Evolutionary conservation across 2,888 invertebrate genomes (phyloP).

Genomic region (Lepidonotus clava): DNA sequence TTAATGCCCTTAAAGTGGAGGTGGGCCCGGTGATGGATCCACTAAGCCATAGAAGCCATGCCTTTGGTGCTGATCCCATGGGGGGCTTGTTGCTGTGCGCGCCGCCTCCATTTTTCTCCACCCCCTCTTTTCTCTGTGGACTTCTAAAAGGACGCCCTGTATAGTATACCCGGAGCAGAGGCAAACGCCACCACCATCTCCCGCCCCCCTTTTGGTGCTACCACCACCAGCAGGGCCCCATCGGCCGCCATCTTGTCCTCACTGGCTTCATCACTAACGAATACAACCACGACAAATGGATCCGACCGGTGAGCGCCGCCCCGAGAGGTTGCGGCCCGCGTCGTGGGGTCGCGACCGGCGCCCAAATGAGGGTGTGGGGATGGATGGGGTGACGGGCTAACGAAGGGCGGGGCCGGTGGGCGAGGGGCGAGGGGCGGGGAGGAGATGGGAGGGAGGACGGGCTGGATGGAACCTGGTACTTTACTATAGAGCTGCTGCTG

Average conservation of each 20-base stretch:
- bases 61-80: too few relatives aligned
- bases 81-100: too few relatives aligned
- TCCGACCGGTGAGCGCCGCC: conserved; percentile 13
- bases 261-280: conserved; percentile 47
- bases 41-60: too few relatives aligned
- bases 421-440: neutral
- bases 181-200: too few relatives aligned
- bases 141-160: too few relatives aligned
- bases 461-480: too few relatives aligned
- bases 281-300: conserved; percentile 29
- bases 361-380: conserved; percentile 43
- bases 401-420: neutral
- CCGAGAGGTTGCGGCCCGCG: neutral
- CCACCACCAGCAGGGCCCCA: conserved; percentile 7
- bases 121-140: too few relatives aligned
- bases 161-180: too few relatives aligned
- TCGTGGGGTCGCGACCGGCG: neutral
- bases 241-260: neutral
- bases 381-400: conserved; percentile 38
- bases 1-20: too few relatives aligned
- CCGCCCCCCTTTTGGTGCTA: neutral
- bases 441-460: neutral
- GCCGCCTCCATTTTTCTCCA: too few relatives aligned
- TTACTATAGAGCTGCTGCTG: too few relatives aligned
- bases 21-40: too few relatives aligned